These are phyloP conservation scores for Hippoglossus hippoglossus DNA, from an alignment of 2,797 vertebrate species.

Conservation along the genomic window DNA sequence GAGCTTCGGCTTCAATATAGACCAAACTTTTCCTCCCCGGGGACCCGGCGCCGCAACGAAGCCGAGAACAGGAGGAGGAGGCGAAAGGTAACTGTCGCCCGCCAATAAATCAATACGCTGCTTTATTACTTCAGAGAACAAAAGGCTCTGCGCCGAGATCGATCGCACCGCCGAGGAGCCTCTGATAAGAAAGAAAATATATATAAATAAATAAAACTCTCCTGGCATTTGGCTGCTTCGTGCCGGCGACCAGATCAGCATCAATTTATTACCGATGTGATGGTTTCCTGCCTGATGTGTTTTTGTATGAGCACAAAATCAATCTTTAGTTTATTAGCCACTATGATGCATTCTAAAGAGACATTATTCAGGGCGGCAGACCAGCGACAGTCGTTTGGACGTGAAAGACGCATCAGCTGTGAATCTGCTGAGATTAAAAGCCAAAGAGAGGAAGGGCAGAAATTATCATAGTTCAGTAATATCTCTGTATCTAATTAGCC, in stretches of 20 bases:
- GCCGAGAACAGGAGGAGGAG: conserved; percentile 67
- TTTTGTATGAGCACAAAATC: conserved; percentile 81
- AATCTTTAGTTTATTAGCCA: conserved; percentile 77
- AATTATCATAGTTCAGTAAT: background rate
- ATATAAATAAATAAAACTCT: conserved; percentile 61
- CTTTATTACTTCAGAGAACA: conserved; percentile 87
- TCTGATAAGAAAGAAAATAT: conserved; percentile 43
- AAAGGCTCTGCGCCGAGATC: conserved; percentile 82
- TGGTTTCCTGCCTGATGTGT: conserved; percentile 75
- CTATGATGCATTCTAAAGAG: conserved; percentile 73
- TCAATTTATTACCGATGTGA: conserved; percentile 81
- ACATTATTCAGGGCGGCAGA: conserved; percentile 66
- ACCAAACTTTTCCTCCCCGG: conserved; percentile 67
- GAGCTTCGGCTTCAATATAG: conserved; percentile 42
- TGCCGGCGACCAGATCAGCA: conserved; percentile 70
- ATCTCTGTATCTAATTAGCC: background rate
- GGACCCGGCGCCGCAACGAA: conserved; percentile 45
- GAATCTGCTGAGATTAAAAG: conserved; percentile 41
- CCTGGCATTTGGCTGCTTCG: conserved; percentile 70
- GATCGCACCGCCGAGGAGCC: conserved; percentile 68
- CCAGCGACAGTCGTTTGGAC: conserved; percentile 65
- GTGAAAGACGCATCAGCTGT: conserved; percentile 48
- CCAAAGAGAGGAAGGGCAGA: conserved; percentile 20
- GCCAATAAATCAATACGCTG: conserved; percentile 84
- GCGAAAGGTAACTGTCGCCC: conserved; percentile 79